phyloP scores from a whole-genome alignment of 2,888 invertebrate genomes.

The Ophraella communa region DNA sequence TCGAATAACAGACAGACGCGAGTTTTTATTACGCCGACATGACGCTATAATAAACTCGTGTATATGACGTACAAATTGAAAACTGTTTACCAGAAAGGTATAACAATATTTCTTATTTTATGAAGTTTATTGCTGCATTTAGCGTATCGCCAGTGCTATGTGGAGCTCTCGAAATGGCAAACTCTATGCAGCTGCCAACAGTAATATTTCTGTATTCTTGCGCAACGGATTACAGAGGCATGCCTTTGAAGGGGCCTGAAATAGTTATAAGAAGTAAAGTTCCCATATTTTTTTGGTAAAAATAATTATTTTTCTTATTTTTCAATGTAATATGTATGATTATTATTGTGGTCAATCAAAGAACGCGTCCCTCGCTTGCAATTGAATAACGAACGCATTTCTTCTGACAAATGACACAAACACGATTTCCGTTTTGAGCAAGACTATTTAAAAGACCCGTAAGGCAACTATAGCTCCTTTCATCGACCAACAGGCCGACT shows the following conservation, averaged over 20 bases:
- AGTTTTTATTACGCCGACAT: background rate
- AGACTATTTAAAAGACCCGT: no score
- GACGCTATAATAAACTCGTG: background rate
- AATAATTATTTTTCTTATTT: no score
- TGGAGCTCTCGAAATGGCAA: slow-evolving; percentile 14
- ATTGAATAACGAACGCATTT: no score
- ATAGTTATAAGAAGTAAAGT: background rate
- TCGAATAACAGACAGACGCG: background rate
- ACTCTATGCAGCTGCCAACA: slow-evolving; percentile 21
- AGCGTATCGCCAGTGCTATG: slow-evolving; percentile 17
- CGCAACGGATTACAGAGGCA: background rate
- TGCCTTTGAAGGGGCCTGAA: background rate
- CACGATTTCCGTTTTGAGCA: no score
- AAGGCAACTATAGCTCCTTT: no score
- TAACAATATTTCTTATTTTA: slow-evolving; percentile 26
- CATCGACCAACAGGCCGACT: no score
- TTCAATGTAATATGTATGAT: no score
- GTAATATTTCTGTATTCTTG: slow-evolving; percentile 17
- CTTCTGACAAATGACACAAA: no score
- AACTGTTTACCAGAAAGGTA: slow-evolving; percentile 26
- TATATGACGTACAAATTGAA: slow-evolving; percentile 21
- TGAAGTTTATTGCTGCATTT: slow-evolving; percentile 26
- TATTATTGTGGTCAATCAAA: no score
- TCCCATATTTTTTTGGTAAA: no score
- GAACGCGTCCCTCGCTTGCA: no score